Base-by-base conservation (phyloP, 1,140 invertebrate species). In the Nasonia giraulti region DNA sequence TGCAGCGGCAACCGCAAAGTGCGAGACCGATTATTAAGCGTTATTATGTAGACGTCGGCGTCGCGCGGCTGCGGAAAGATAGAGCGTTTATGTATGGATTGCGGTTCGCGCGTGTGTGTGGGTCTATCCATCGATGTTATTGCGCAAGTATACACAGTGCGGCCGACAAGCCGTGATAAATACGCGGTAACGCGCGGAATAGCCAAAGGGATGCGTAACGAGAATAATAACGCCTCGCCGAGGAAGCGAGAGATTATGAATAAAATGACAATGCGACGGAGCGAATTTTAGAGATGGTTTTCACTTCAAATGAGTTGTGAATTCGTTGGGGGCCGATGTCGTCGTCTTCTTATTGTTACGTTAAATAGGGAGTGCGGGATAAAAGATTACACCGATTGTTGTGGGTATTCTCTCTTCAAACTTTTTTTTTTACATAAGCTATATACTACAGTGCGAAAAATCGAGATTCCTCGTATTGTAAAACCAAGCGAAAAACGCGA, bases 131-230 rank as follows among this genome's bases (percentile, higher is more conserved):
- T 86, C 86, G 85, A 37, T 37, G 33, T 4, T 37, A 80, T 86
- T 86, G 78, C 81, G 86, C 87, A 88, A 88, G 81, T 87, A 86
- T 80, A 87, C 80, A 87, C 83, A n/a, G 2, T 6, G 55, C 86
- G 85, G 85, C 85, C 80, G 80, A 84, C 75, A 87, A 86, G 20
- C 62, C 78, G 62, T 82, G 71, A 88, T 88, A 88, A 89, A 89
- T 88, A 71, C n/a, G 55, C 55, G 69, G 23, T 80, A 84, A 73
- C 23, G 55, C 12, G 17, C 74, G 37, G 40, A 85, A 87, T 85
- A 50, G 71, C 80, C 80, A 83, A 81, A 84, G 76, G 66, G 80
- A 86, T 68, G 73, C 3, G 73, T 85, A 71, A 69, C 40, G 78
- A 80, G 81, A 83, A 86, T 83, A 83, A 83, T 85, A 73, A n/a